phyloP scores from a whole-genome alignment of 2,888 invertebrate species.

The Drosophila quinaria region DNA sequence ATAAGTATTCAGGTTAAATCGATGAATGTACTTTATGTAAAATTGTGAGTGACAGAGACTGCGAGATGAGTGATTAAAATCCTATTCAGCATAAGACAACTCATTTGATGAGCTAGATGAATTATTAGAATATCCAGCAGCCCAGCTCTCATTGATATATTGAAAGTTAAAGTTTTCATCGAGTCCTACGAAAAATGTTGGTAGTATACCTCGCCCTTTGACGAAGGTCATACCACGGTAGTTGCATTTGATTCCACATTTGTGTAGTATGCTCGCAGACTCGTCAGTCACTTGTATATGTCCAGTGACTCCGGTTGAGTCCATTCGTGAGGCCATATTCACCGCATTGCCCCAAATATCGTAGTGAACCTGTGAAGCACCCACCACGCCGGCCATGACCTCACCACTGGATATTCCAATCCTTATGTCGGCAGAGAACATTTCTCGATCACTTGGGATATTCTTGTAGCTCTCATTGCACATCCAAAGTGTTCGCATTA shows the following conservation, averaged over 20 bases:
- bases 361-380: constrained; percentile 96
- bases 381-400: constrained; percentile 97
- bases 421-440: constrained; percentile 62
- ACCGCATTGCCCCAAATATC: constrained; percentile 99
- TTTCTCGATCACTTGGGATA: constrained; percentile 68
- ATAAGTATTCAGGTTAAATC: too few relatives aligned
- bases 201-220: constrained; percentile 89
- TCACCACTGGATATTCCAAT: constrained; percentile 95
- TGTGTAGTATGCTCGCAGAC: constrained; percentile 89
- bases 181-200: constrained; percentile 90
- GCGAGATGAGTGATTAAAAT: neutral
- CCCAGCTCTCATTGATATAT: constrained; percentile 8
- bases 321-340: constrained; percentile 98
- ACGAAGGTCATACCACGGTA: constrained; percentile 90
- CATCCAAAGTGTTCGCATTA: constrained; percentile 89
- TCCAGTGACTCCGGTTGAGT: constrained; percentile 93
- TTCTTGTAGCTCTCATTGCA: constrained; percentile 86
- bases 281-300: constrained; percentile 92
- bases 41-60: neutral
- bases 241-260: constrained; percentile 89
- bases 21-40: neutral
- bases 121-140: neutral
- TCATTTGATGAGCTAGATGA: constrained; percentile 2
- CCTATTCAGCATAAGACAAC: neutral
- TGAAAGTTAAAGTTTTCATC: constrained; percentile 87